A percentile compares a stretch with the other conserved stretches of the same genome.
phyloP scores from a whole-genome alignment of 2,888 invertebrate genomes.

The Melieria picta region DNA sequence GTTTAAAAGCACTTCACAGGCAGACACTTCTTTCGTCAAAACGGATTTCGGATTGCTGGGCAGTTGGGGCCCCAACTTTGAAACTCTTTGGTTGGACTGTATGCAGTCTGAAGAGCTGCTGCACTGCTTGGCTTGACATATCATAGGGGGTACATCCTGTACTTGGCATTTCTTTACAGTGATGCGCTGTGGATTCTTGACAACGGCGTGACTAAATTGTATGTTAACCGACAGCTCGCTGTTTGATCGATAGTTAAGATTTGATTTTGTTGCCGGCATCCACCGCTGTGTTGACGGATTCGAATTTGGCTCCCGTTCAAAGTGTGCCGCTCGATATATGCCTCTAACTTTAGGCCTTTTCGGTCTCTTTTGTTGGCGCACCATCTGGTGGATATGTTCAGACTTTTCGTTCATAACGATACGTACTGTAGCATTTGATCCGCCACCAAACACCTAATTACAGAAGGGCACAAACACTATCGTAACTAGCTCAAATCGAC shows the following conservation, averaged over 20 bases:
- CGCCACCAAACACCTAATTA: slow-evolving; percentile 51
- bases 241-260: too few relatives aligned
- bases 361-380: slow-evolving; percentile 53
- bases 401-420: slow-evolving; percentile 48
- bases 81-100: too few relatives aligned
- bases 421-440: slow-evolving; percentile 49
- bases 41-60: too few relatives aligned
- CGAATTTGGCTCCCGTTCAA: too few relatives aligned
- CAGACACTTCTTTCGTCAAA: too few relatives aligned
- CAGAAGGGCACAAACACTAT: background rate
- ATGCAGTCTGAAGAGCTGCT: too few relatives aligned
- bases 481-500: background rate
- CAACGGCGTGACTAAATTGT: slow-evolving; percentile 4
- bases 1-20: background rate
- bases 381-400: slow-evolving; percentile 54
- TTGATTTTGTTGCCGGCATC: too few relatives aligned
- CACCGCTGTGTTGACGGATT: too few relatives aligned
- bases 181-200: background rate
- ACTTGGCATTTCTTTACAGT: slow-evolving; percentile 16
- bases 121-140: too few relatives aligned
- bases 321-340: background rate
- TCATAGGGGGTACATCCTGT: background rate
- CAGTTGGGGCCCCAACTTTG: too few relatives aligned
- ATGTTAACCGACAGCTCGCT: background rate
- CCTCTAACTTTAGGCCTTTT: slow-evolving; percentile 4